Evolutionary conservation across 2,113 vertebrate genomes (phyloP), one percentile per base, ranked within the genome.

Genomic region (rat (Rattus norvegicus)): DNA sequence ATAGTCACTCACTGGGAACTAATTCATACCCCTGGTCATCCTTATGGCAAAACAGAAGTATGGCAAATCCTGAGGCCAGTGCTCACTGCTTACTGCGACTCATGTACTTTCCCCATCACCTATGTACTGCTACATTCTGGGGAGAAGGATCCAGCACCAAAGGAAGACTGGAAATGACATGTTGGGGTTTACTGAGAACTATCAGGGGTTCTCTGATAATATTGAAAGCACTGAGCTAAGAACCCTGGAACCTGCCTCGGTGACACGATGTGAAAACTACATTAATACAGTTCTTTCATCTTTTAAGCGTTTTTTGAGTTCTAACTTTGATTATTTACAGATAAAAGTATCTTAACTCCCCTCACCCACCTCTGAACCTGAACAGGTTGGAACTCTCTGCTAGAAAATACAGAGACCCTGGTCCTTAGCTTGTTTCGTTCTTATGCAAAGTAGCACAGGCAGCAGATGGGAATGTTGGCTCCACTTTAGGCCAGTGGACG

Each of bases 311-410:
- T 73, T 73, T 77, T 43, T 43, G 69, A 95, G 63, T 90, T 93
- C 81, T 59, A 43, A 77, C 20, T 94, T 91, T 65, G 61, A 11
- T 80, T 93, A n/a, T 56, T 69, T 93, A n/a, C 14, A 84, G n/a
- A 70, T 79, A 16, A 80, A 93, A 88, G 17, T 30, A 85, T 67
- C 28, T n/a, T 69, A 85, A 87, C 43, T 65, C 26, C 30, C 12
- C 33, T 95, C 76, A 54, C 54, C 54, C 61, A 43, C 16, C 36
- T 28, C 73, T 76, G 56, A 17, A 16, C 5, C 61, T 67, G 22
- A 76, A 79, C 49, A 90, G 70, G 87, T 67, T 92, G 54, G 6
- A 84, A 59, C 6, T 26, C 76, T 91, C 17, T 95, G 33, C 49
- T 59, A 22, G 84, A 76, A 94, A 85, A 87, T 28, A 14, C 28